A percentile compares a stretch with the other conserved stretches of the same genome.
Evolutionary conservation across 2,113 vertebrate genomes (phyloP).

Genomic region (Paradoxurus hermaphroditus): DNA sequence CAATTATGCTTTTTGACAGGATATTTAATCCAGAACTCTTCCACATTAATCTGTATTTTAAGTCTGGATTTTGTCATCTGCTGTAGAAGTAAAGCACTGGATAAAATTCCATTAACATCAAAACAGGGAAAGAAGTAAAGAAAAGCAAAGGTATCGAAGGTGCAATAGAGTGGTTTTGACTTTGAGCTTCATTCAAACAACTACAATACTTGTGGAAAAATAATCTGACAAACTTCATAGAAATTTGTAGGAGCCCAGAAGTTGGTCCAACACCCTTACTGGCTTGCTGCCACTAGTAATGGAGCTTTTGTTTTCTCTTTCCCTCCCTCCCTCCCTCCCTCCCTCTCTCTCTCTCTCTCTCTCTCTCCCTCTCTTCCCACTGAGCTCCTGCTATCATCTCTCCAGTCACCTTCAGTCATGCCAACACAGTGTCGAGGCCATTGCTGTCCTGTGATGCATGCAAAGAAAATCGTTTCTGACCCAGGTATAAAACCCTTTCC

Average conservation of each 20-base stretch:
- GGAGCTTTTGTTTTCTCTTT: background rate
- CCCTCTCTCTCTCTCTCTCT: no score
- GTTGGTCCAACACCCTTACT: background rate
- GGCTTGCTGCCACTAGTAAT: background rate
- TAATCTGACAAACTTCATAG: slow-evolving; percentile 40
- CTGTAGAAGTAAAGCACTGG: background rate
- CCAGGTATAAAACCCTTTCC: background rate
- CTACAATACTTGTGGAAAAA: background rate
- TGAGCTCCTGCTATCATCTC: background rate
- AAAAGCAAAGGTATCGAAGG: background rate
- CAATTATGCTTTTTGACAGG: slow-evolving; percentile 44
- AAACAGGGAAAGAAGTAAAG: background rate
- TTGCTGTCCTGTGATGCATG: background rate
- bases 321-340: background rate
- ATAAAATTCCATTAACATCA: slow-evolving; percentile 28
- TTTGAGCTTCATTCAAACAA: slow-evolving; percentile 46
- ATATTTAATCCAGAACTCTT: slow-evolving; percentile 62
- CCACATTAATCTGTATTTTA: slow-evolving; percentile 45
- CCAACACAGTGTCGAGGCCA: background rate
- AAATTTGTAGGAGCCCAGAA: background rate
- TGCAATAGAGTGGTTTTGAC: background rate
- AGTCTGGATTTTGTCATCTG: slow-evolving; percentile 57
- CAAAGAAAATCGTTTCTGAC: background rate
- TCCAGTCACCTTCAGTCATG: background rate
- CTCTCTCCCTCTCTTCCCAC: background rate